Base-by-base conservation (phyloP, 2,888 invertebrate species). In the Zygogramma bicolorata region DNA sequence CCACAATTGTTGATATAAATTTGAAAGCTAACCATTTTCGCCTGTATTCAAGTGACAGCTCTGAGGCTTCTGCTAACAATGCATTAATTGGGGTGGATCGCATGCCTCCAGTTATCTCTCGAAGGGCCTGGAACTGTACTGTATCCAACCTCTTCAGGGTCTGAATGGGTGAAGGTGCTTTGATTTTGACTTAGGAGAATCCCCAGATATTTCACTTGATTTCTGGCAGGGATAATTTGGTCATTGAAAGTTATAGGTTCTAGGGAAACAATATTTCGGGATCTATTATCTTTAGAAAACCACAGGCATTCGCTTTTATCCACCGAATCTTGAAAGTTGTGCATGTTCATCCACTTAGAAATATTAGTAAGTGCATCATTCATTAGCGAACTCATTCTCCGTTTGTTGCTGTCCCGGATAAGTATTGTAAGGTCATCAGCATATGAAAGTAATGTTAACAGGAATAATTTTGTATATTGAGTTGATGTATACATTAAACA, bases 181-280 rank as follows among this genome's bases (percentile, higher is more conserved):
- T 49, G 22, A 13, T 76, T 42, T 4, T 31, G 18, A 31, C 53
- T 42, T 5, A 63, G 38, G 10, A 18, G 67, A 2, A 71, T 22
- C 8, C 66, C 74, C n/a, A 75, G 58, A 27, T 73, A 77, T 69
- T 75, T 75, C 0, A 63, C n/a, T 2, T 69, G 29, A 2, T 59
- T 61, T 31, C 31, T 62, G 2, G 18, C 27, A 5, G 60, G 18
- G 7, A 63, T 59, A 5, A 7, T 61, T 31, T 65, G 18, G 3
- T 46, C 13, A 15, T 1, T 53, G 6, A 65, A 57, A 4, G 25
- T 65, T 15, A 53, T 27, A 7, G 29, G 40, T 13, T 34, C n/a
- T 1, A 29, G 29, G n/a, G n/a, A n/a, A 15, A 15, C 13, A 13
- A 29, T n/a, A 10, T 59, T 15, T 59, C 25, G 13, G 13, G 25